Evolutionary conservation across 2,888 invertebrate species (phyloP), one percentile per base, ranked within the genome.

Genomic region (Pheosia tremula): DNA sequence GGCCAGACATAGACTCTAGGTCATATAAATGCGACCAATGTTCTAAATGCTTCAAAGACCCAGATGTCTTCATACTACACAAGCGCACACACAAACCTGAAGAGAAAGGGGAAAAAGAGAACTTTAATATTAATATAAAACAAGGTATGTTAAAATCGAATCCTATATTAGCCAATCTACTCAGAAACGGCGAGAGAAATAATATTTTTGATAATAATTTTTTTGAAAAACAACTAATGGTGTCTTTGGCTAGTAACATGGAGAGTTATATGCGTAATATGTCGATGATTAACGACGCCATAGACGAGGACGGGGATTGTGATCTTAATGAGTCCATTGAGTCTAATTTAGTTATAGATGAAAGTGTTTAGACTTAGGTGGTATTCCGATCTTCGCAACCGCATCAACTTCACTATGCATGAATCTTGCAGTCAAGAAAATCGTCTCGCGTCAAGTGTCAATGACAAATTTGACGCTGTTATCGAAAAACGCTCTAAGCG

Each of bases 41-140:
- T 59, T 84, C 88, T 0, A 92, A 89, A 78, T 92, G 89, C 61
- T 93, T 93, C 59, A 93, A 93, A 75, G 93, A 93, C 38, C 93
- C 93, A 0, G 93, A 93, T 47, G 93, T 93, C 0, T 90, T 86
- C 24, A 56, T 87, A 0, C 59, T 93, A 4, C 93, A 93, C 60
- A 86, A 85, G 65, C 65, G 93, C 0, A 75, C 77, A 0, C 93
- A 93, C 56, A 76, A 71, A 36, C 66, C 69, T 8, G 57, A 64
- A 0, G 56, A 66, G 0, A 72, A 71, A 5, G 57, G 50, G 3
- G 65, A 84, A 45, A 90, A 88, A 45, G 90, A 89, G 55, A 90
- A 89, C 55, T 73, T 79, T 4, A 78, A 85, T 47, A 56, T 77
- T 0, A 85, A 86, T 41, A 63, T 78, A 0, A 75, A 75, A 11